A percentile compares a stretch with the other conserved stretches of the same genome.
Evolutionary conservation across 2,888 invertebrate species (phyloP).

Genomic region (Parnassius apollo): DNA sequence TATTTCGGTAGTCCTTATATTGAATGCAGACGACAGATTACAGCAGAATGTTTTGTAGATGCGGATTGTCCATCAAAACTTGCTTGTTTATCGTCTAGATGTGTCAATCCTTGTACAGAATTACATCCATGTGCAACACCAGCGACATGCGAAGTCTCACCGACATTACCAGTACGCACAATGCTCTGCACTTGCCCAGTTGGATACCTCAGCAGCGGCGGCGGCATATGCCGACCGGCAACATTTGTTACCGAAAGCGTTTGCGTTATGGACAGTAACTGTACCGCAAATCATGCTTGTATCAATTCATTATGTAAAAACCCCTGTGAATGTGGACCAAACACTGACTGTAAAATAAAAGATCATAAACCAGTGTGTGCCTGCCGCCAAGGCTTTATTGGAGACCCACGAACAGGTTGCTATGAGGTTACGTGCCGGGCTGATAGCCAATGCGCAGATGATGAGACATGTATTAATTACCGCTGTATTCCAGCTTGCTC

Average conservation of each 20-base stretch:
- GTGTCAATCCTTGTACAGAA: slow-evolving; percentile 90
- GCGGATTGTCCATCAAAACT: slow-evolving; percentile 89
- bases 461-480: slow-evolving; percentile 91
- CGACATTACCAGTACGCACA: slow-evolving; percentile 91
- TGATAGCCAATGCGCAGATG: slow-evolving; percentile 89
- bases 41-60: slow-evolving; percentile 89
- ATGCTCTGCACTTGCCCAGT: slow-evolving; percentile 95
- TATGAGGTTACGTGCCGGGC: slow-evolving; percentile 86
- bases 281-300: slow-evolving; percentile 89
- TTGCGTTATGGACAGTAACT: slow-evolving; percentile 89
- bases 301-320: slow-evolving; percentile 89
- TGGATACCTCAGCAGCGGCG: slow-evolving; percentile 92
- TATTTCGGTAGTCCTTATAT: slow-evolving; percentile 90
- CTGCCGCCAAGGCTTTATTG: slow-evolving; percentile 90
- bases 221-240: slow-evolving; percentile 90
- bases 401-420: slow-evolving; percentile 92
- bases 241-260: slow-evolving; percentile 82
- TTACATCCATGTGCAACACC: slow-evolving; percentile 90
- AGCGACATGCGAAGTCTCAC: slow-evolving; percentile 89
- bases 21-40: slow-evolving; percentile 87
- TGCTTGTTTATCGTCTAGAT: slow-evolving; percentile 91
- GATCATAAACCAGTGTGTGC: slow-evolving; percentile 94
- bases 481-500: slow-evolving; percentile 91
- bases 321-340: slow-evolving; percentile 92
- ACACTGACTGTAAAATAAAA: slow-evolving; percentile 91